These are phyloP conservation scores for Epistrophe eligans DNA, from an alignment of 2,888 invertebrate genomes.

Conservation along the genomic window DNA sequence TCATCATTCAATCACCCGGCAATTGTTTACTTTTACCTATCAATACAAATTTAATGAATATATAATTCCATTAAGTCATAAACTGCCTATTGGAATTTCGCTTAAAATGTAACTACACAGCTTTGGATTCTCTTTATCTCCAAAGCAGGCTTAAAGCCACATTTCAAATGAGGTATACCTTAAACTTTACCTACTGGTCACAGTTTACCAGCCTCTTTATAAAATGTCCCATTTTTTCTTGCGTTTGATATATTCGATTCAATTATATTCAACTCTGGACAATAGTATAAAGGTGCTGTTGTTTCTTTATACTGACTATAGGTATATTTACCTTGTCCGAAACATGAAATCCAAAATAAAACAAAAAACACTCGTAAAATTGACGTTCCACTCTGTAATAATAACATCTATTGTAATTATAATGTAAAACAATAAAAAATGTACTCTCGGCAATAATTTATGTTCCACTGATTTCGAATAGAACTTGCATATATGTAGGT, in stretches of 20 bases:
- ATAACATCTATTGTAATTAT: slow-evolving; percentile 70
- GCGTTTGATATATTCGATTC: too few relatives aligned
- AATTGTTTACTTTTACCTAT: too few relatives aligned
- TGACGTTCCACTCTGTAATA: slow-evolving; percentile 27
- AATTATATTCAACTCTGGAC: neutral
- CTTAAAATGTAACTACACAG: too few relatives aligned
- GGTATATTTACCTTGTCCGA: neutral
- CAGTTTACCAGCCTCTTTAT: neutral
- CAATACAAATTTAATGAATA: too few relatives aligned
- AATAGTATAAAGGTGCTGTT: neutral
- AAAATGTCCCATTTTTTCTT: neutral
- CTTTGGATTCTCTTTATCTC: too few relatives aligned
- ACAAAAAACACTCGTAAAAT: slow-evolving; percentile 53
- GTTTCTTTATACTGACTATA: too few relatives aligned
- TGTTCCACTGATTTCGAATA: slow-evolving; percentile 69
- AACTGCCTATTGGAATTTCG: too few relatives aligned
- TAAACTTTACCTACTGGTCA: too few relatives aligned
- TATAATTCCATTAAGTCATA: too few relatives aligned
- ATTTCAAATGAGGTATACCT: neutral
- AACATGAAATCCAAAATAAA: neutral
- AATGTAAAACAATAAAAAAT: slow-evolving; percentile 76
- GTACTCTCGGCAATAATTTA: slow-evolving; percentile 72
- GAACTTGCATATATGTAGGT: slow-evolving; percentile 37
- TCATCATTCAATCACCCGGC: too few relatives aligned
- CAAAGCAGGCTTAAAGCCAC: neutral